phyloP scores from a whole-genome alignment of 2,113 vertebrate genomes.

The Archocentrus centrarchus region DNA sequence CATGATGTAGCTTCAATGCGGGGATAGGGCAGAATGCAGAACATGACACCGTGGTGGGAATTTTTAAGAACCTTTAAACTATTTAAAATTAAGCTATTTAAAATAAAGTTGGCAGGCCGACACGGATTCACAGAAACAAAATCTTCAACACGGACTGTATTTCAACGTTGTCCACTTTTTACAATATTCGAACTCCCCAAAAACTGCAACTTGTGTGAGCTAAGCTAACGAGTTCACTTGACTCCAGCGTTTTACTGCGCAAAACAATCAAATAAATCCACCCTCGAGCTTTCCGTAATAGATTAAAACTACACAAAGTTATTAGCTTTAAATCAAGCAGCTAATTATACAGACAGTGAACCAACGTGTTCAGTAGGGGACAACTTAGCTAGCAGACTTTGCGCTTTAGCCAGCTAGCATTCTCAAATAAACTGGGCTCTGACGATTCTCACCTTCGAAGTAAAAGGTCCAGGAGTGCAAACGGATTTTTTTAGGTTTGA shows the following conservation, averaged over 20 bases:
- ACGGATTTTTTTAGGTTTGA: background rate
- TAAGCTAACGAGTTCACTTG: background rate
- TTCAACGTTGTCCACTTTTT: background rate
- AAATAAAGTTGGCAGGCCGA: too few relatives aligned
- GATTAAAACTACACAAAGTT: background rate
- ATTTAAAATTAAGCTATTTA: background rate
- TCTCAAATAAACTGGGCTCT: background rate
- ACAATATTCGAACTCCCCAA: background rate
- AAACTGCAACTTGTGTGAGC: background rate
- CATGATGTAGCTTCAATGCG: background rate
- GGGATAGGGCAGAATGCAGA: background rate
- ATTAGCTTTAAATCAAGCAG: background rate
- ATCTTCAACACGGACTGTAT: background rate
- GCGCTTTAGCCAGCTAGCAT: conserved; percentile 6
- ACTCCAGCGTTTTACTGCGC: background rate
- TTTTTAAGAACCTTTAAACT: background rate
- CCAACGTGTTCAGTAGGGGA: conserved; percentile 54
- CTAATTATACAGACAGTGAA: background rate
- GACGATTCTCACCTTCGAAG: conserved; percentile 46
- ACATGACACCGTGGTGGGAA: background rate
- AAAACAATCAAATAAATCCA: background rate
- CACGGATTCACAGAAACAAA: background rate
- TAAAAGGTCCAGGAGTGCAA: background rate
- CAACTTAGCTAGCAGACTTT: conserved; percentile 9
- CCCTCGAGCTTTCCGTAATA: background rate